Conservation (phyloP, 2,797 vertebrate species). For the Sitta carolinensis region DNA sequence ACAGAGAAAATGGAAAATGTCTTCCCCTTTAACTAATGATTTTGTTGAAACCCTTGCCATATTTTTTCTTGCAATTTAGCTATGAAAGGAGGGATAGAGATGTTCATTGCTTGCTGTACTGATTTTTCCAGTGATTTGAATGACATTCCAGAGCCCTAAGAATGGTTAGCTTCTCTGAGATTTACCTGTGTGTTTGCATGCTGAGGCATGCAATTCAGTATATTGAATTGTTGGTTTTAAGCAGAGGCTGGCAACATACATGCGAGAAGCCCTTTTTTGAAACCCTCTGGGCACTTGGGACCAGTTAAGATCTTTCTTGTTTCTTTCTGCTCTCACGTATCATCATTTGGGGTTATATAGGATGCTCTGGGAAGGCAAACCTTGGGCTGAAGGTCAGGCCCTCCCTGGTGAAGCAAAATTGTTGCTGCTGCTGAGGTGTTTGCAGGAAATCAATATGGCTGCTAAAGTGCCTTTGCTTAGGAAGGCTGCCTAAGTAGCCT, state of each 20-base stretch:
- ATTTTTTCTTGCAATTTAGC: background rate
- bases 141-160: background rate
- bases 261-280: background rate
- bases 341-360: background rate
- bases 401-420: background rate
- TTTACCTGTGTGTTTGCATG: background rate
- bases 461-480: slow-evolving; percentile 32
- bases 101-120: background rate
- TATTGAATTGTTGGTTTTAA: background rate
- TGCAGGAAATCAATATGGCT: slow-evolving; percentile 4
- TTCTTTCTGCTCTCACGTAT: background rate
- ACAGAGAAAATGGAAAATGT: background rate
- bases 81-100: background rate
- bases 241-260: background rate
- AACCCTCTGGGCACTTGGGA: background rate
- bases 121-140: background rate
- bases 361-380: background rate
- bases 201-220: background rate
- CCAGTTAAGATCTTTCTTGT: background rate
- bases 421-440: background rate
- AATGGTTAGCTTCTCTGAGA: background rate
- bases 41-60: background rate
- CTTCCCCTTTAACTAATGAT: background rate
- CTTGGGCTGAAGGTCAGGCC: slow-evolving; percentile 1
- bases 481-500: slow-evolving; percentile 5